Base-by-base conservation (phyloP, 2,797 vertebrate species). In the Takifugu rubripes region DNA sequence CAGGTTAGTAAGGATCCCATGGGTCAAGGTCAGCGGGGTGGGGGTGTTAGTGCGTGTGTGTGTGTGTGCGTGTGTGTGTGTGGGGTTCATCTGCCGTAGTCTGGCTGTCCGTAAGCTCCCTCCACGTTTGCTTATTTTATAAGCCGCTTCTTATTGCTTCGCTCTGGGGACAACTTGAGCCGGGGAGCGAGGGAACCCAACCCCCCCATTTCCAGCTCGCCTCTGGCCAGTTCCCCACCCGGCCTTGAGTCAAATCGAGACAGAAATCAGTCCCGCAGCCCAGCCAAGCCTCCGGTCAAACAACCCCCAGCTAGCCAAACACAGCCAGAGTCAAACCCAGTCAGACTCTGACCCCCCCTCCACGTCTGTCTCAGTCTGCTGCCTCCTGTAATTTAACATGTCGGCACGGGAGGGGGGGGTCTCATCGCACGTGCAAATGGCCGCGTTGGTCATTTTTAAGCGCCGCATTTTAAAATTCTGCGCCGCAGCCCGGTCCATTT, bases 11-110 rank as follows among this genome's bases (percentile, higher is more conserved):
- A 61, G 79, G 81, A 88, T 70, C 86, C 71, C 76, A 77, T 65
- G 87, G 92, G 90, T 92, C 93, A 93, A 93, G 92, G 93, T 92
- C 91, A 92, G 85, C 81, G 81, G 72, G 56, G 58, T 48, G 9
- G 24, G 63, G 60, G 57, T 66, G 64, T 74, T 63, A 25, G 16
- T 54, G 51, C 26, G 15, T 49, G 45, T 44, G 8, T 45, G 65
- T 52, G 52, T 14, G 50, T 79, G 75, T 70, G 78, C 25, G 47
- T 25, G 47, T 25, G 47, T 49, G 47, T 25, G 46, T 66, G 81
- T 77, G 8, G 31, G 2, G 36, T 40, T 40, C 36, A 40, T 40
- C 36, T 40, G 36, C 36, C 59, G 63, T 76, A 77, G 79, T 59
- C 67, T 64, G 59, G 27, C 60, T 59, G 71, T 62, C 77, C 74